Conservation (phyloP, 2,797 vertebrate species). For the Rhinella marina region DNA sequence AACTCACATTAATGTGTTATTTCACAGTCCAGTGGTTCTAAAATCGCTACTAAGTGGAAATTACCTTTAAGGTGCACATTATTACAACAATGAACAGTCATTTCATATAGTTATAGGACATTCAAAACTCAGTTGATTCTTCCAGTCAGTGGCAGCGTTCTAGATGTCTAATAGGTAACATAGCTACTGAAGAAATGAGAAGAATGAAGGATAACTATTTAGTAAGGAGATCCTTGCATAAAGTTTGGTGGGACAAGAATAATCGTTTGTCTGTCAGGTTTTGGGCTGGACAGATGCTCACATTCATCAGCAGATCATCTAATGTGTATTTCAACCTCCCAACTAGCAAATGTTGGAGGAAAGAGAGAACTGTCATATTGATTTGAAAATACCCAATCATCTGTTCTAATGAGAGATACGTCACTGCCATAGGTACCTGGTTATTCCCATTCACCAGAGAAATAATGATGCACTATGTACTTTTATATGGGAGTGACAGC, state of each 20-base stretch:
- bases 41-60: constrained; percentile 28
- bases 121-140: neutral
- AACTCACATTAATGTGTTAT: constrained; percentile 41
- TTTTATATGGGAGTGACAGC: too few species aligned
- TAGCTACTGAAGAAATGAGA: neutral
- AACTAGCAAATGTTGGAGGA: too few species aligned
- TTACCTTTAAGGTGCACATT: constrained; percentile 36
- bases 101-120: constrained; percentile 26
- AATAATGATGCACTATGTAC: too few species aligned
- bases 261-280: neutral
- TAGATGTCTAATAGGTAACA: neutral
- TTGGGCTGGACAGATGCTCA: neutral
- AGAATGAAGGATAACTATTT: neutral
- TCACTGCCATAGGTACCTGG: too few species aligned
- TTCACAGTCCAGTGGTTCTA: constrained; percentile 48
- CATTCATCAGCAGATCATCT: too few species aligned
- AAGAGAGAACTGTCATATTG: too few species aligned
- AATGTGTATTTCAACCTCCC: too few species aligned
- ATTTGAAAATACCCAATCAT: too few species aligned
- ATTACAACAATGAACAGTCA: constrained; percentile 28
- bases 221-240: neutral
- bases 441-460: too few species aligned
- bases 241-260: neutral
- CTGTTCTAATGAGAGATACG: too few species aligned
- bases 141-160: neutral